Evolutionary conservation across 2,797 vertebrate genomes (phyloP).

Genomic region (Etheostoma nigrum): DNA sequence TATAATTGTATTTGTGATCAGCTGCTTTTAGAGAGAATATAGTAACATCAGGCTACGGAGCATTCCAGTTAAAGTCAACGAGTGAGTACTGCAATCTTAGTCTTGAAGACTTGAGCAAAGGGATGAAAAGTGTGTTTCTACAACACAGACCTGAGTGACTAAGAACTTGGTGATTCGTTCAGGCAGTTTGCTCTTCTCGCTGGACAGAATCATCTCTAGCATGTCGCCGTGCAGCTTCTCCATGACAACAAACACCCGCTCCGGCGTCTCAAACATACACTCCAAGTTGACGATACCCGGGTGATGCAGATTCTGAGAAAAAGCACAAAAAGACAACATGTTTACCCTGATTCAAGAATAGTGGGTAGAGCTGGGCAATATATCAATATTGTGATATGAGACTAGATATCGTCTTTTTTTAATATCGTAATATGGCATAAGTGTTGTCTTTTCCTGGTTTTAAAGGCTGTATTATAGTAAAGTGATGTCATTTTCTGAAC

Average conservation of each 20-base stretch:
- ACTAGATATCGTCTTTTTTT: too few species aligned
- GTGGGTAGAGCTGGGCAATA: background rate
- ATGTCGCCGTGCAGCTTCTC: conserved; percentile 99
- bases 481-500: too few species aligned
- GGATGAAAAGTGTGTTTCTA: background rate
- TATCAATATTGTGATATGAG: too few species aligned
- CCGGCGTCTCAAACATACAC: conserved; percentile 98
- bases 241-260: conserved; percentile 98
- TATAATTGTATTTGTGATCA: background rate
- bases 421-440: too few species aligned
- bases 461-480: too few species aligned
- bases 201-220: conserved; percentile 98
- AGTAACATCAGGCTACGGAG: too few species aligned
- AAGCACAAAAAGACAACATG: background rate
- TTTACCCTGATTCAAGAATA: background rate
- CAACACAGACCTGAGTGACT: conserved; percentile 91
- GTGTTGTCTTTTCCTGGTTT: too few species aligned
- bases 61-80: background rate
- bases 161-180: conserved; percentile 97
- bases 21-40: conserved; percentile 1
- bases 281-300: conserved; percentile 98
- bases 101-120: background rate
- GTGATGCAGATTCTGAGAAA: conserved; percentile 94
- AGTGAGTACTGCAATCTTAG: background rate
- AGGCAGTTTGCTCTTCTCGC: conserved; percentile 96